Conservation (phyloP, 1,140 invertebrate species). For the Ceratitis capitata region DNA sequence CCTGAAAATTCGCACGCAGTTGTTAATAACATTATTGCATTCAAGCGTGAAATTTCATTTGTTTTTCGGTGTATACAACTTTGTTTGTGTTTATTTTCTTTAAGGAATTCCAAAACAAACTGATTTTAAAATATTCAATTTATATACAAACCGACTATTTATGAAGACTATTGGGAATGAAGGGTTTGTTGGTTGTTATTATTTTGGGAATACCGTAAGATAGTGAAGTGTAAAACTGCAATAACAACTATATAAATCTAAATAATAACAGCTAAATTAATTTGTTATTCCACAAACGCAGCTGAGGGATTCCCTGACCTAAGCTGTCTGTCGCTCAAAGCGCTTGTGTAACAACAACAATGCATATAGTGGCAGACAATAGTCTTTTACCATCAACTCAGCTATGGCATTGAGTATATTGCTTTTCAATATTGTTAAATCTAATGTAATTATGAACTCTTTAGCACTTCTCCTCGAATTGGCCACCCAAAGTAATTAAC, state of each 20-base stretch:
- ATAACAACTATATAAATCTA: not conserved
- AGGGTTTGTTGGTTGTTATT: not conserved
- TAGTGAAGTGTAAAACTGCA: not conserved
- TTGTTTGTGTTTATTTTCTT: not conserved
- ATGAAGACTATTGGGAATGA: not conserved
- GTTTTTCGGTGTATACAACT: not conserved
- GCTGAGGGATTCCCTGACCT: not conserved
- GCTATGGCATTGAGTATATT: too few species aligned
- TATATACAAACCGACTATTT: not conserved
- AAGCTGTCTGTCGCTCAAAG: not conserved
- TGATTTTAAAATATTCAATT: not conserved
- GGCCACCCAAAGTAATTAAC: conserved; percentile 7
- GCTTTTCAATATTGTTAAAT: not conserved
- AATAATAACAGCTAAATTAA: not conserved
- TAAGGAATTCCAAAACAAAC: not conserved
- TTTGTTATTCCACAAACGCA: not conserved
- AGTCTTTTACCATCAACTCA: not conserved
- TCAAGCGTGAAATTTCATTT: not conserved
- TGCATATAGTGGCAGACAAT: not conserved
- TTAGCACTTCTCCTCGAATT: not conserved
- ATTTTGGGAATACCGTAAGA: not conserved
- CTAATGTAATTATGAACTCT: not conserved
- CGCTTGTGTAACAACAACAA: not conserved
- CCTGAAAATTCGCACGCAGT: not conserved
- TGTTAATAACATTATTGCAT: not conserved